Evolutionary conservation across 2,113 vertebrate genomes (phyloP).

Genomic region (Microcebus tavaratra): DNA sequence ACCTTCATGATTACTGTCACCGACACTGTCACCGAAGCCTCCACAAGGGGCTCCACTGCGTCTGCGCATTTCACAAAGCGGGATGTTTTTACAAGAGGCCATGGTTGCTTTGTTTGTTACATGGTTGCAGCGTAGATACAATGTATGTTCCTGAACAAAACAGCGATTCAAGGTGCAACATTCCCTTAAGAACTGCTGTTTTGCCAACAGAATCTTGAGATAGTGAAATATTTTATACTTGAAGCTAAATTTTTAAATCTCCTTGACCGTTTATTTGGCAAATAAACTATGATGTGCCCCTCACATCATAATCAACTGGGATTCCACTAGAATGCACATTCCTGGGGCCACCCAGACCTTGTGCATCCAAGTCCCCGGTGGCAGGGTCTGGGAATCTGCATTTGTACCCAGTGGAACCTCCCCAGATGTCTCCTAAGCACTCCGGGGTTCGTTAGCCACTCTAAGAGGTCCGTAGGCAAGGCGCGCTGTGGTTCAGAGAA

Average conservation of each 20-base stretch:
- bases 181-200: background rate
- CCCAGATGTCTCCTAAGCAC: background rate
- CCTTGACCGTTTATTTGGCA: background rate
- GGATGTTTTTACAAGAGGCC: background rate
- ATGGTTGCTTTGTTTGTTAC: background rate
- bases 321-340: background rate
- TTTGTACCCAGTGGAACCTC: background rate
- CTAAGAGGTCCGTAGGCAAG: background rate
- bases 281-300: background rate
- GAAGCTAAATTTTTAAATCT: background rate
- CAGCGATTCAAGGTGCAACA: background rate
- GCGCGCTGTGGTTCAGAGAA: background rate
- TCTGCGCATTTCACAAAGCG: background rate
- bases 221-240: background rate
- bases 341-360: background rate
- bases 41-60: accelerated
- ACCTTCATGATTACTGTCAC: accelerated
- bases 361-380: background rate
- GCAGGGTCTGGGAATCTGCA: background rate
- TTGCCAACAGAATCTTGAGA: background rate
- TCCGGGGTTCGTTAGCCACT: background rate
- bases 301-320: accelerated
- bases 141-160: background rate
- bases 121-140: background rate
- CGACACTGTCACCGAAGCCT: accelerated